These are phyloP conservation scores for Ceyx melanurus DNA, from an alignment of 2,113 vertebrate species.

Conservation along the genomic window DNA sequence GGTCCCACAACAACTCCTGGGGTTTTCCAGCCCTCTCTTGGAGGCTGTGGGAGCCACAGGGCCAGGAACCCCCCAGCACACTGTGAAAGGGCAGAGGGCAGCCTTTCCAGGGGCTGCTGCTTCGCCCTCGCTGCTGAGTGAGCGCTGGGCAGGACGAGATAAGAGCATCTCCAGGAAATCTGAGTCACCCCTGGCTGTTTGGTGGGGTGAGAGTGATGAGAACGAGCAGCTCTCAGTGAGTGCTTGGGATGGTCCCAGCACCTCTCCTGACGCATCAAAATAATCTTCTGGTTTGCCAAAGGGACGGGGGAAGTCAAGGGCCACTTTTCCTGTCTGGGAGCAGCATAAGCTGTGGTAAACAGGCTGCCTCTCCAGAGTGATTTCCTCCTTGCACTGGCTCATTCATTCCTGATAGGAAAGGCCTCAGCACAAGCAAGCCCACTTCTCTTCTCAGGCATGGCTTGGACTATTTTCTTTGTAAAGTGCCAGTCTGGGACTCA, in stretches of 20 bases:
- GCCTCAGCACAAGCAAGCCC: fast-evolving
- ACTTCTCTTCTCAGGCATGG: background rate
- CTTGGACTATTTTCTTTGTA: background rate
- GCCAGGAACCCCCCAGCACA: background rate
- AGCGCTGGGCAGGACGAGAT: background rate
- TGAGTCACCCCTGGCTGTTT: background rate
- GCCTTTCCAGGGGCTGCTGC: background rate
- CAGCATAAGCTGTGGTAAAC: background rate
- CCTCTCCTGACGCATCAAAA: background rate
- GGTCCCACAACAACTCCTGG: fast-evolving
- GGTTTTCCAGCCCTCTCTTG: background rate
- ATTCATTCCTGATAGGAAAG: background rate
- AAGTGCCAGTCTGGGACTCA: fast-evolving
- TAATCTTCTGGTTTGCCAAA: background rate
- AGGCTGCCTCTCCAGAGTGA: background rate
- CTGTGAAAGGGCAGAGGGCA: background rate
- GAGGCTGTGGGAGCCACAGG: background rate
- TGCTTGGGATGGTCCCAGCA: background rate
- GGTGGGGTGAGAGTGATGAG: background rate
- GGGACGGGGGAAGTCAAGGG: background rate
- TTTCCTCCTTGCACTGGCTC: background rate
- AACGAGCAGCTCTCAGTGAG: background rate
- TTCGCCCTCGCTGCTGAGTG: background rate
- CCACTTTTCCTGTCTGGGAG: background rate
- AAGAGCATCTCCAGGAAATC: conserved; percentile 26